Base-by-base conservation (phyloP, 2,888 invertebrate genomes). In the Blastobasis lacticolella region DNA sequence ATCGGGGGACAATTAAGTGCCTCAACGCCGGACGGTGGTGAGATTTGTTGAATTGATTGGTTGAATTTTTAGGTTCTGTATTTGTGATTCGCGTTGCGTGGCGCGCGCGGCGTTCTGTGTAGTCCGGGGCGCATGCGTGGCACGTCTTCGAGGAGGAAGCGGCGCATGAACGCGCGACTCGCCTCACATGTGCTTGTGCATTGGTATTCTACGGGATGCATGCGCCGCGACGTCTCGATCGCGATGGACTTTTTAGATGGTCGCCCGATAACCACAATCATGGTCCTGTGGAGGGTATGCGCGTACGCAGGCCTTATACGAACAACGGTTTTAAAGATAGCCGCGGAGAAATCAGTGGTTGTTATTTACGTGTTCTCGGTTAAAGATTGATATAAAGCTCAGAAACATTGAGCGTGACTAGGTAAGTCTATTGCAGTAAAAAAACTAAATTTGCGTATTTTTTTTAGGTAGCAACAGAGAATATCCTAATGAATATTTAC, bases 81-180 rank as follows among this genome's bases (percentile, higher is more conserved):
- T 81, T 84, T 68, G 66, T 65, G 65, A 75, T 73, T 67, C 64
- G 64, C 76, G 23, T 1, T 23, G 23, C 23, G 60, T 62, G 67
- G 68, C 73, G 72, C 61, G 53, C 57, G 82, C 82, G 83, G 82
- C 71, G 57, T 61, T 66, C 67, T 81, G 62, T 83, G 81, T 75
- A 70, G 72, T 78, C 57, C 48, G 50, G 53, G 50, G 55, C 23
- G 56, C 53, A 86, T 80, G 73, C 85, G 5, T 51, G 55, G 62
- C 86, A 84, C 86, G 87, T 84, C 57, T 51, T 55, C 40, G 59
- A 75, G 78, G 71, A 83, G 86, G 87, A 86, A 86, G 84, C 85
- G 83, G 78, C 73, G 62, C 60, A 54, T 72, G 72, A 73, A 63
- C 70, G 69, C 70, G 62, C 67, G 69, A 55, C 56, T 57, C 62